A percentile compares a stretch with the other conserved stretches of the same genome.
Evolutionary conservation across 2,113 vertebrate genomes (phyloP).

Genomic region (Peromyscus polionotus): DNA sequence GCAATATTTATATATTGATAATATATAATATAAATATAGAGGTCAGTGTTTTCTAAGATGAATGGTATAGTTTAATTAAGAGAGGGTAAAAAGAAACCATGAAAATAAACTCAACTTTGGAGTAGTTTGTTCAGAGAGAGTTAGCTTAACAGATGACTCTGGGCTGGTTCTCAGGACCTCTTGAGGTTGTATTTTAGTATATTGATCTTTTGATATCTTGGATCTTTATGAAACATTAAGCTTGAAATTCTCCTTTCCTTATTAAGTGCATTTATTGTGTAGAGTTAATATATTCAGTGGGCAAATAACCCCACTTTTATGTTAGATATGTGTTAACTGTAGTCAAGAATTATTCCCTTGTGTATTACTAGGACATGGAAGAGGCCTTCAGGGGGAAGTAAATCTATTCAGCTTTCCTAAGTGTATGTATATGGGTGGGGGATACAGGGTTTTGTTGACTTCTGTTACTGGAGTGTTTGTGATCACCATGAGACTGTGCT

Average conservation of each 20-base stretch:
- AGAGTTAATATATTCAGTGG: background rate
- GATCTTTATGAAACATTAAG: conserved; percentile 36
- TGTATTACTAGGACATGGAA: background rate
- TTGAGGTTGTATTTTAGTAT: conserved; percentile 3
- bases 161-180: background rate
- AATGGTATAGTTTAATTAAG: background rate
- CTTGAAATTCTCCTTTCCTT: conserved; percentile 47
- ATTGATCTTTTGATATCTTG: conserved; percentile 33
- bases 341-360: conserved; percentile 7
- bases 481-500: background rate
- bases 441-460: background rate
- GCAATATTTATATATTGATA: background rate
- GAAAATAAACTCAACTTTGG: conserved; percentile 22
- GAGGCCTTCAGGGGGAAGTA: background rate
- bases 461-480: background rate
- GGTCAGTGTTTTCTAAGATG: background rate
- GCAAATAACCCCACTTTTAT: conserved; percentile 11
- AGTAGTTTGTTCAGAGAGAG: background rate
- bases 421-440: background rate
- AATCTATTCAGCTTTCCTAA: background rate
- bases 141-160: background rate
- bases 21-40: background rate
- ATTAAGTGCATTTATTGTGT: background rate
- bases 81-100: background rate
- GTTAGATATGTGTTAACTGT: background rate